Conservation (phyloP, 2,113 vertebrate genomes). For the Polyodon spathula region DNA sequence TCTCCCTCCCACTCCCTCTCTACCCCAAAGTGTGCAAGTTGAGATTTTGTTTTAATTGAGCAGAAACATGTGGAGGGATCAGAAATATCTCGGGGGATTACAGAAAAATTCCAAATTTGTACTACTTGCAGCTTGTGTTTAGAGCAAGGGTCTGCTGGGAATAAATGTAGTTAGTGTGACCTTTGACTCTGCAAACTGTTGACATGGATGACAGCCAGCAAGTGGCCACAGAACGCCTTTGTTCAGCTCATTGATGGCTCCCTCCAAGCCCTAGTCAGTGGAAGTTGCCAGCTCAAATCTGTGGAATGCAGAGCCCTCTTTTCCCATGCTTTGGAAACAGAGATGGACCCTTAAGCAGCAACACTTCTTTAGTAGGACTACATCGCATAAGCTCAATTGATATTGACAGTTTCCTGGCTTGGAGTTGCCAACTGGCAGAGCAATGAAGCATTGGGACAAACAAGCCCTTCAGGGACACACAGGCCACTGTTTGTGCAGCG, state of each 20-base stretch:
- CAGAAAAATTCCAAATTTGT: slow-evolving; percentile 82
- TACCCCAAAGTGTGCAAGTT: slow-evolving; percentile 47
- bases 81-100: slow-evolving; percentile 98
- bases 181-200: slow-evolving; percentile 95
- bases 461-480: slow-evolving; percentile 46
- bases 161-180: slow-evolving; percentile 99
- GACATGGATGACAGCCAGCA: slow-evolving; percentile 95
- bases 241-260: slow-evolving; percentile 97
- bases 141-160: slow-evolving; percentile 94
- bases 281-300: slow-evolving; percentile 87
- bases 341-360: slow-evolving; percentile 75
- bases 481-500: slow-evolving; percentile 57
- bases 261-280: slow-evolving; percentile 80
- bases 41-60: slow-evolving; percentile 96
- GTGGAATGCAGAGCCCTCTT: slow-evolving; percentile 74
- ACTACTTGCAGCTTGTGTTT: slow-evolving; percentile 91
- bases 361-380: slow-evolving; percentile 77
- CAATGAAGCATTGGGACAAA: slow-evolving; percentile 59
- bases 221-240: slow-evolving; percentile 97
- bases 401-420: slow-evolving; percentile 96
- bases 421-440: slow-evolving; percentile 85
- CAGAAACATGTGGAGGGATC: slow-evolving; percentile 98
- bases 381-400: slow-evolving; percentile 80
- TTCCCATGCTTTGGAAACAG: slow-evolving; percentile 95
- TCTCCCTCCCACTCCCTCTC: slow-evolving; percentile 49